Percentiles rank a stretch among this genome's conserved stretches.
Conservation (phyloP, 2,797 vertebrate genomes). For the Schizopygopsis malacanthus region DNA sequence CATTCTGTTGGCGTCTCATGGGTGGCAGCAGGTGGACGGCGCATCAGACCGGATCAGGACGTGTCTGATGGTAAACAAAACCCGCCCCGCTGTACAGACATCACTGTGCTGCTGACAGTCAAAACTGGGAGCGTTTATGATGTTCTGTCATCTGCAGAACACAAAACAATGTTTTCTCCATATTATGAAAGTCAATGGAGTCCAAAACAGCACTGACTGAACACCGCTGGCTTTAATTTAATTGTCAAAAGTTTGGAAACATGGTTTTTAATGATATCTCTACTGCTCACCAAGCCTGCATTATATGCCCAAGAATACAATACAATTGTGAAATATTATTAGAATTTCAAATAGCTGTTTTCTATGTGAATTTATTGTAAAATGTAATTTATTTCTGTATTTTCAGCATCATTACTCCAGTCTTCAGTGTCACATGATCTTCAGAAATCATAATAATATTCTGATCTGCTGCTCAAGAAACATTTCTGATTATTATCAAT, state of each 20-base stretch:
- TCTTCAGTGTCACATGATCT: background rate
- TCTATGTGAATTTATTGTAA: background rate
- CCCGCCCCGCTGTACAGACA: background rate
- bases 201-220: background rate
- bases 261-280: background rate
- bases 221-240: background rate
- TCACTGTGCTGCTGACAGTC: background rate
- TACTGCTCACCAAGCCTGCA: background rate
- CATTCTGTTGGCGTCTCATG: background rate
- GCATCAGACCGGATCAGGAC: conserved; percentile 5
- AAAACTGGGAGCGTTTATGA: background rate
- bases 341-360: background rate
- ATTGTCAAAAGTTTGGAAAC: background rate
- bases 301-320: background rate
- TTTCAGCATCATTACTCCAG: background rate
- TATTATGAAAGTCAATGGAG: background rate
- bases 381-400: background rate
- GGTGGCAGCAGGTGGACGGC: background rate
- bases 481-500: background rate
- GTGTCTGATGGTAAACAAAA: background rate
- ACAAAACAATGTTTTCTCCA: background rate
- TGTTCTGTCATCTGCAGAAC: background rate
- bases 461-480: background rate
- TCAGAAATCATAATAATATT: background rate
- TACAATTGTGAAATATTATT: background rate